Evolutionary conservation across 1,140 invertebrate species (phyloP), one percentile per base, ranked within the genome.

Genomic region (Charaxes varanes): DNA sequence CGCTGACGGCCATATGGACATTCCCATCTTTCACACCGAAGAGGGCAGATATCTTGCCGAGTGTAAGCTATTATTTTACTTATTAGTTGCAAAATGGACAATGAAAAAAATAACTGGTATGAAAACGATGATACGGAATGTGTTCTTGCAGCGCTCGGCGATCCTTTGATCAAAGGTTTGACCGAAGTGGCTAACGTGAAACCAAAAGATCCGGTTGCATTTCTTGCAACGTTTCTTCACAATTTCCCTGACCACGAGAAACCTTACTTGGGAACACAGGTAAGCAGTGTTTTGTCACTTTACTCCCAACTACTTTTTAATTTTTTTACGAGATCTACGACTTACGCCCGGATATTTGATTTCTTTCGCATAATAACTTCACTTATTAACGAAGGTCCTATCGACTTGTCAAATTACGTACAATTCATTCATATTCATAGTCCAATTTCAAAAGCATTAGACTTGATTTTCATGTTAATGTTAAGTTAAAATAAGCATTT

Each of bases 91-190:
- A 19, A 30, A 30, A 33, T 11, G 22, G 22, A 32, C 16, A 47
- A 58, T 65, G 62, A 40, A 62, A 19, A 37, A 2, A 7, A 14
- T 22, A 47, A 40, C 35, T 47, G 30, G 34, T 40, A 45, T 44
- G 26, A 43, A 45, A 18, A 30, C 31, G 50, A 60, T 78, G 54
- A 83, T 28, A 30, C 58, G 43, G 63, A 84, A 37, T 61, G 58
- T 72, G 60, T 84, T 65, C 73, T 86, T 85, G 55, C 78, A 93
- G 94, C 92, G 51, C 85, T 96, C 13, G 93, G 93, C 24, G 93
- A 95, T 87, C 93, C 93, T 26, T 85, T 96, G 36, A 92, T 95
- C 38, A 93, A 92, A 88, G 94, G 93, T 46, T 80, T 96, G 35
- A 93, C 93, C 11, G 92, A 95, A 86, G 91, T 96, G 24, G 93